Conservation (phyloP, 2,888 invertebrate species). For the Folsomia manolachei region DNA sequence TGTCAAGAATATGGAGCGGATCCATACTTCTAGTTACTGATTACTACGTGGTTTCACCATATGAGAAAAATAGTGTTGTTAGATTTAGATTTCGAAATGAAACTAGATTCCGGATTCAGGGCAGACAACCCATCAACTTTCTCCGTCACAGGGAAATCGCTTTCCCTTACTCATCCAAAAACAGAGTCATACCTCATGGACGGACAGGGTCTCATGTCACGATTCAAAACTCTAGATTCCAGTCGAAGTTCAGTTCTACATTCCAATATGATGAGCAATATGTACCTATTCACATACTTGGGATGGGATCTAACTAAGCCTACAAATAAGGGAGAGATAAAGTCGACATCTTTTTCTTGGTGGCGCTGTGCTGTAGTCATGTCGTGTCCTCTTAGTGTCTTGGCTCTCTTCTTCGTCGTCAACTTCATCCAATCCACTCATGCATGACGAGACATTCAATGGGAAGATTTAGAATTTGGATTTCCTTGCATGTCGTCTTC, state of each 20-base stretch:
- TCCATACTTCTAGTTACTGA: neutral
- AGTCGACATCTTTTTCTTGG: neutral
- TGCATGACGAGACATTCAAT: constrained; percentile 41
- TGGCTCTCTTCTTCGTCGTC: no score
- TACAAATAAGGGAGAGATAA: neutral
- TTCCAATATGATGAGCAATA: neutral
- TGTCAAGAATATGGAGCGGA: neutral
- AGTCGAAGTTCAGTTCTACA: neutral
- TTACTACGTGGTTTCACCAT: no score
- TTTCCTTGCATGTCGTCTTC: constrained; percentile 28
- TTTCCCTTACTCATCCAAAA: no score
- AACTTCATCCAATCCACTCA: constrained; percentile 21
- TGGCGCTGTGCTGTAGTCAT: neutral
- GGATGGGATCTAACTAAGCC: neutral
- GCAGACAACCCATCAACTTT: constrained; percentile 27
- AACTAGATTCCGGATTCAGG: constrained; percentile 29
- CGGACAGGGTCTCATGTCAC: neutral
- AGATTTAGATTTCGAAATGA: neutral
- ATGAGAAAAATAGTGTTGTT: neutral
- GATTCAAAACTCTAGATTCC: neutral
- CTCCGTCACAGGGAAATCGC: constrained; percentile 2
- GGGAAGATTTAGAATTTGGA: constrained; percentile 32
- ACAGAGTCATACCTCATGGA: neutral
- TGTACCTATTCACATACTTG: neutral
- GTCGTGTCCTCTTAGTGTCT: neutral